Percentiles rank a stretch among this genome's conserved stretches.
Conservation (phyloP, 92 coral and sea anemone species). For the Epizoanthus scotinus region DNA sequence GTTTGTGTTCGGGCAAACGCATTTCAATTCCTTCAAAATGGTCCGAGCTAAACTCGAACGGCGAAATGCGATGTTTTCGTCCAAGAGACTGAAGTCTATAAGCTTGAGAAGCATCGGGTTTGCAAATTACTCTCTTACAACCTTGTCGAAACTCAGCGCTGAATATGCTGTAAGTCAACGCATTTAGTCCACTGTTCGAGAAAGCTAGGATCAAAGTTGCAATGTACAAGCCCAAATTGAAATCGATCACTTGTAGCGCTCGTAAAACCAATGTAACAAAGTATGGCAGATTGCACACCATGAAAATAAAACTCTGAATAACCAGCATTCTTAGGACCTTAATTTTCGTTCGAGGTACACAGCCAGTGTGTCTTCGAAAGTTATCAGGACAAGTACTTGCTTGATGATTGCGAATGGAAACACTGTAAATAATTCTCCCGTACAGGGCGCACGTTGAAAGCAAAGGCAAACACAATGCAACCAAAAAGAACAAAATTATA, state of each 20-base stretch:
- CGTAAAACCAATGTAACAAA: conserved; percentile 55
- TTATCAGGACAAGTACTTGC: conserved; percentile 68
- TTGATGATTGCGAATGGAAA: conserved; percentile 70
- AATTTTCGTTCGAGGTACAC: conserved; percentile 85
- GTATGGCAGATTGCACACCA: conserved; percentile 76
- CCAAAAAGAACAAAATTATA: conserved; percentile 58
- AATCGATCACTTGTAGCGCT: conserved; percentile 36
- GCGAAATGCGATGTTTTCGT: conserved; percentile 84
- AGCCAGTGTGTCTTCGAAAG: conserved; percentile 72
- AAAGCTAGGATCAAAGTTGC: conserved; percentile 61
- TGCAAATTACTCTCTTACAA: conserved; percentile 83
- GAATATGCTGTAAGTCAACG: conserved; percentile 78
- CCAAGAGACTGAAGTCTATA: conserved; percentile 82
- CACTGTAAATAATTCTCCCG: conserved; percentile 65
- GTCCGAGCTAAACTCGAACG: conserved; percentile 80
- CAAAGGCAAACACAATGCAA: conserved; percentile 78
- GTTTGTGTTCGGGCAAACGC: conserved; percentile 74
- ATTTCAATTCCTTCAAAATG: conserved; percentile 77
- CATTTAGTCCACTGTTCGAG: conserved; percentile 72
- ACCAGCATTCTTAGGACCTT: conserved; percentile 89
- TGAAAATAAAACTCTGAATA: conserved; percentile 74
- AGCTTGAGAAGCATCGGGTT: conserved; percentile 93
- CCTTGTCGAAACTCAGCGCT: conserved; percentile 95
- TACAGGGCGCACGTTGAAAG: conserved; percentile 75
- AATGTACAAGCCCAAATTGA: conserved; percentile 46